These are phyloP conservation scores for Epinephelus cyanopodus DNA, from an alignment of 2,113 vertebrate genomes.

Conservation along the genomic window DNA sequence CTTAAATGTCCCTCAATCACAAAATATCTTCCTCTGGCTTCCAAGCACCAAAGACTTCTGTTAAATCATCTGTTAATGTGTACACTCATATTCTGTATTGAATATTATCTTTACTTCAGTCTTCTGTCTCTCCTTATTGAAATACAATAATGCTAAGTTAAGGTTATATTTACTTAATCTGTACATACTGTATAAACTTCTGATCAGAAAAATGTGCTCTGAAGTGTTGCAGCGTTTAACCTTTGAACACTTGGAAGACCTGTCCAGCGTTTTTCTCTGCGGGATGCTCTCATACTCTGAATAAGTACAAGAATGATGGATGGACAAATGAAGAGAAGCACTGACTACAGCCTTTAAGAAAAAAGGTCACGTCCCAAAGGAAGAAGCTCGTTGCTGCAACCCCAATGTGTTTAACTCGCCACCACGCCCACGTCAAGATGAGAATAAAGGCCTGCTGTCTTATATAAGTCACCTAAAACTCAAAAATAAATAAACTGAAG, in stretches of 20 bases:
- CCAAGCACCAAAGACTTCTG: too few relatives aligned
- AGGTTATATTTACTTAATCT: not conserved
- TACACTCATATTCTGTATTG: too few relatives aligned
- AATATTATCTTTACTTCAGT: too few relatives aligned
- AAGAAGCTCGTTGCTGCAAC: not conserved
- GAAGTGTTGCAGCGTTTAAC: not conserved
- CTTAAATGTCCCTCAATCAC: too few relatives aligned
- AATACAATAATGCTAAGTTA: too few relatives aligned
- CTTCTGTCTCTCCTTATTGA: too few relatives aligned
- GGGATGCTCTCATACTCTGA: not conserved
- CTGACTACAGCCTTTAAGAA: slow-evolving; percentile 13
- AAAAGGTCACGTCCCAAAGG: slow-evolving; percentile 18
- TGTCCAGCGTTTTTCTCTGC: not conserved
- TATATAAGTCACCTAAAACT: not conserved
- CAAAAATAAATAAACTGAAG: not conserved
- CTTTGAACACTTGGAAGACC: not conserved
- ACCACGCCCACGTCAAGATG: not conserved
- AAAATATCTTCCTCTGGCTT: too few relatives aligned
- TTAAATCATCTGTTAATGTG: too few relatives aligned
- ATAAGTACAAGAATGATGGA: not conserved
- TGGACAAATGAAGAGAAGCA: not conserved
- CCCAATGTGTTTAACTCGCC: not conserved
- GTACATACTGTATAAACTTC: not conserved
- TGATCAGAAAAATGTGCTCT: not conserved
- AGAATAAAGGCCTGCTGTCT: not conserved